A percentile compares a stretch with the other conserved stretches of the same genome.
phyloP scores from a whole-genome alignment of 2,113 vertebrate species.

The Thamnaconus septentrionalis region DNA sequence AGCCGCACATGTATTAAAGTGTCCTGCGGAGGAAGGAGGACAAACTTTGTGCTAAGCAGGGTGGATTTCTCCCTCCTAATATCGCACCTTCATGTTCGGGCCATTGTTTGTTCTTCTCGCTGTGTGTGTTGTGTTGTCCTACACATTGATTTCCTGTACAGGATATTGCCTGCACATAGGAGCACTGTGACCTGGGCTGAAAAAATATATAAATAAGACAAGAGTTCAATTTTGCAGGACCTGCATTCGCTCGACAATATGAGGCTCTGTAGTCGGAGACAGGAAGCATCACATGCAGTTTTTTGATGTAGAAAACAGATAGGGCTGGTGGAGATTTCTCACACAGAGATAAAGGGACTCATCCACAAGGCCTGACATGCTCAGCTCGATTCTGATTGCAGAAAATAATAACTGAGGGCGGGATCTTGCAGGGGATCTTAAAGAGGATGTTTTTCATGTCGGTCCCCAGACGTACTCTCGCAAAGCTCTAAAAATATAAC shows the following conservation, averaged over 20 bases:
- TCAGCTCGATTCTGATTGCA: conserved; percentile 23
- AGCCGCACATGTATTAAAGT: conserved; percentile 31
- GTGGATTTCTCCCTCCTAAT: not conserved
- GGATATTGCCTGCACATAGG: conserved; percentile 52
- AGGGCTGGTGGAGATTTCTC: conserved; percentile 12
- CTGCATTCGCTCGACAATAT: conserved; percentile 14
- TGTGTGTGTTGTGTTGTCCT: conserved; percentile 7
- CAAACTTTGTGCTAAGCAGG: conserved; percentile 3
- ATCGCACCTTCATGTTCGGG: not conserved
- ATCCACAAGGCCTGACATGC: not conserved
- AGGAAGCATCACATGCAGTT: not conserved
- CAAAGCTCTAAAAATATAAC: conserved; percentile 60
- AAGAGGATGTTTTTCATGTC: conserved; percentile 43
- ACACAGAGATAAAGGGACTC: conserved; percentile 27
- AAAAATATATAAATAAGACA: conserved; percentile 21
- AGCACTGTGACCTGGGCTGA: conserved; percentile 26
- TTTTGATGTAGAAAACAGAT: conserved; percentile 28
- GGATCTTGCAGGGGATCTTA: not conserved
- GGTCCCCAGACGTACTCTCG: conserved; percentile 38
- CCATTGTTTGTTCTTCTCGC: conserved; percentile 22
- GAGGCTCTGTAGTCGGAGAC: conserved; percentile 24
- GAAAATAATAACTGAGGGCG: too few species aligned
- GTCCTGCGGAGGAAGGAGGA: conserved; percentile 13
- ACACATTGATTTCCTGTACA: conserved; percentile 60
- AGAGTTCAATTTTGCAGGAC: conserved; percentile 26